These are phyloP conservation scores for Gymnocypris eckloni DNA, from an alignment of 2,797 vertebrate species.

Conservation along the genomic window DNA sequence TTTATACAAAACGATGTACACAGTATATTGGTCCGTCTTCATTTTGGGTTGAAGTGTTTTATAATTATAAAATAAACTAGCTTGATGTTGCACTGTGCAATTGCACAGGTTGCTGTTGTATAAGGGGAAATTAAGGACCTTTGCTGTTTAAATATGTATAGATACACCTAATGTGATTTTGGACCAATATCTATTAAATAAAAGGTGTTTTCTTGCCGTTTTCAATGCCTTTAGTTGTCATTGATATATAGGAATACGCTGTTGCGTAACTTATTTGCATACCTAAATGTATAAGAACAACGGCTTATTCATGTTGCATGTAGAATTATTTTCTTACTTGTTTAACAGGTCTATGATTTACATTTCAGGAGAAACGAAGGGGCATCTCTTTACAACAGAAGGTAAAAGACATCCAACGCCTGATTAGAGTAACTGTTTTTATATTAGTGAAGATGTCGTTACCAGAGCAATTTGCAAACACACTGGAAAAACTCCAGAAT, in stretches of 20 bases:
- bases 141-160: constrained; percentile 1
- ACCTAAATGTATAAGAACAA: neutral
- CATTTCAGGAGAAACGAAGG: neutral
- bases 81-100: constrained; percentile 32
- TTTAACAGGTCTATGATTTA: neutral
- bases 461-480: neutral
- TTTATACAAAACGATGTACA: constrained; percentile 64
- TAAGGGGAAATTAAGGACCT: neutral
- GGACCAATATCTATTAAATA: constrained; percentile 57
- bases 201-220: constrained; percentile 52
- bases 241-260: neutral
- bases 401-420: neutral
- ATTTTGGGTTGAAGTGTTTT: constrained; percentile 41
- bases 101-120: constrained; percentile 9
- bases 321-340: neutral
- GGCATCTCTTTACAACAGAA: neutral
- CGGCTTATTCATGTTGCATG: neutral
- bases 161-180: constrained; percentile 26
- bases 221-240: neutral
- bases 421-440: neutral
- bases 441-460: neutral
- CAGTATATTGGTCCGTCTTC: constrained; percentile 42
- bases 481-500: neutral
- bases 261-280: neutral
- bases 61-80: constrained; percentile 13